phyloP scores from a whole-genome alignment of 2,113 vertebrate species.

The Lasiurus borealis region DNA sequence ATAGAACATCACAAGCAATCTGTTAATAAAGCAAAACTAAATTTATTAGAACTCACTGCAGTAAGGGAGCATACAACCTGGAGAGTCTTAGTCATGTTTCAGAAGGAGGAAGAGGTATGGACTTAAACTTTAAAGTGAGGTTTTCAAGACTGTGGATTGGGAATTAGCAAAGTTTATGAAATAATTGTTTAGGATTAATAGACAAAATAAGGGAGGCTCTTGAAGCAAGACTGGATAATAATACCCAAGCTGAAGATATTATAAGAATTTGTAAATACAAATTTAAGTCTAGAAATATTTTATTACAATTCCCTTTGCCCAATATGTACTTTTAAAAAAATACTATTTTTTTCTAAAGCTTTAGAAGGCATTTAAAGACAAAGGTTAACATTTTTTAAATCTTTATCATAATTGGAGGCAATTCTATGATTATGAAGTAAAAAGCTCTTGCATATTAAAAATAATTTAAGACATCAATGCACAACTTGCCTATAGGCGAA shows the following conservation, averaged over 20 bases:
- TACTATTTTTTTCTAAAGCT: conserved; percentile 39
- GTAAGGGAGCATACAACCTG: background rate
- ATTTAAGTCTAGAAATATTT: background rate
- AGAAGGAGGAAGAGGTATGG: background rate
- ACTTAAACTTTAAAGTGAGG: background rate
- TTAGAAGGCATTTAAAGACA: conserved; percentile 36
- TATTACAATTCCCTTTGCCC: conserved; percentile 43
- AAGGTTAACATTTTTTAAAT: conserved; percentile 70
- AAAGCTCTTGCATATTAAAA: conserved; percentile 61
- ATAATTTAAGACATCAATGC: conserved; percentile 54
- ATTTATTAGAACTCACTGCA: background rate
- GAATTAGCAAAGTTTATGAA: background rate
- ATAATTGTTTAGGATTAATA: background rate
- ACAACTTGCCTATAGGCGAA: conserved; percentile 47
- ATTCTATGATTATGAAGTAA: conserved; percentile 60
- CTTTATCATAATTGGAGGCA: conserved; percentile 53
- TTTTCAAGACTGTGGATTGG: background rate
- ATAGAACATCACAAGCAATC: background rate
- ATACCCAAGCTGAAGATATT: background rate
- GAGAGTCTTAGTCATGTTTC: background rate
- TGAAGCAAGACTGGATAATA: background rate
- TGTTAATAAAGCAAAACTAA: background rate
- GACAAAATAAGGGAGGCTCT: background rate
- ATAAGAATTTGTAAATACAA: background rate
- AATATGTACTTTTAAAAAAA: background rate